phyloP scores from a whole-genome alignment of 2,797 vertebrate genomes.

The Agapornis canus region DNA sequence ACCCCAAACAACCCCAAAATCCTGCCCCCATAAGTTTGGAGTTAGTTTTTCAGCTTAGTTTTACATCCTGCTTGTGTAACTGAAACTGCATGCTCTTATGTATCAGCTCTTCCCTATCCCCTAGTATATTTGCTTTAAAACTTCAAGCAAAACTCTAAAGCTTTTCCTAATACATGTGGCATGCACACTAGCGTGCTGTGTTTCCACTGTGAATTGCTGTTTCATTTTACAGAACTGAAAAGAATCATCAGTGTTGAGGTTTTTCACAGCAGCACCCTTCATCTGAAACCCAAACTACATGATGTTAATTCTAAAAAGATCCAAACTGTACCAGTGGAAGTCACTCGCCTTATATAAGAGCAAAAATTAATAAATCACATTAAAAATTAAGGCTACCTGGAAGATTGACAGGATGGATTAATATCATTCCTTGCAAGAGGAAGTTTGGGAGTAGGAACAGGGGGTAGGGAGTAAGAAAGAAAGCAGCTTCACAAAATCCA shows the following conservation, averaged over 20 bases:
- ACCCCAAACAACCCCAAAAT: fast-evolving
- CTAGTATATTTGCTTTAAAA: not conserved
- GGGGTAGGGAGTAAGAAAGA: not conserved
- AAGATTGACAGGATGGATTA: not conserved
- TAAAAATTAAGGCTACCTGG: not conserved
- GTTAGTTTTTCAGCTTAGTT: not conserved
- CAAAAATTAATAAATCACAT: not conserved
- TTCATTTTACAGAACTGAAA: not conserved
- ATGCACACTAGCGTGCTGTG: not conserved
- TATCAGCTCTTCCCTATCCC: not conserved
- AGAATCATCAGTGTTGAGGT: not conserved
- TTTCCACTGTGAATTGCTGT: not conserved
- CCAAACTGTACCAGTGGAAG: not conserved
- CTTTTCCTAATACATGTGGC: not conserved
- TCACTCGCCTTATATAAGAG: not conserved
- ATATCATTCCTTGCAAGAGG: not conserved
- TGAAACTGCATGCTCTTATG: not conserved
- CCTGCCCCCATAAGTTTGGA: not conserved
- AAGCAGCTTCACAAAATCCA: conserved; percentile 15
- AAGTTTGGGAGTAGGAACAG: not conserved
- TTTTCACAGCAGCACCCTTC: not conserved
- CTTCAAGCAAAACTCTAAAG: not conserved
- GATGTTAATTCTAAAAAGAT: not conserved
- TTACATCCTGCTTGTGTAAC: not conserved
- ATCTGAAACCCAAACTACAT: not conserved